Conservation (phyloP, 2,888 invertebrate species). For the Muschampia staudingeri region DNA sequence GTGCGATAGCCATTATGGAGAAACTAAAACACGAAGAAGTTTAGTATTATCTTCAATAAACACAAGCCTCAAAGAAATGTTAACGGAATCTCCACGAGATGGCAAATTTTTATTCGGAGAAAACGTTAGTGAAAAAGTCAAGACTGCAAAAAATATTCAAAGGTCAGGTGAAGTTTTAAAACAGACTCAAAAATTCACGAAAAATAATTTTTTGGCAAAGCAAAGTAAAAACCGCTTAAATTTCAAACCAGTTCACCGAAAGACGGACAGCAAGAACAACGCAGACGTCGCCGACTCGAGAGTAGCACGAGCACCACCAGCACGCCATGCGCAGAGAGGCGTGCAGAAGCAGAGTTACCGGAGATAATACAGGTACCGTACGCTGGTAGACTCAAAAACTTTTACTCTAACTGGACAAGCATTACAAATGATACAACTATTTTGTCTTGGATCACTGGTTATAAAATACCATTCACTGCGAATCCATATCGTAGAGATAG, state of each 20-base stretch:
- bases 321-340: no score
- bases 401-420: constrained; percentile 31
- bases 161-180: constrained; percentile 7
- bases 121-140: constrained; percentile 21
- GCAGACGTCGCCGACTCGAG: background rate
- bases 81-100: background rate
- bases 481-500: background rate
- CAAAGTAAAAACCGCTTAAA: constrained; percentile 16
- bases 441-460: constrained; percentile 15
- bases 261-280: constrained; percentile 9
- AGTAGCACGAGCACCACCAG: background rate
- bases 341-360: no score
- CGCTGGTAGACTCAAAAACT: constrained; percentile 44
- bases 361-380: background rate
- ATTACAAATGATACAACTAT: background rate
- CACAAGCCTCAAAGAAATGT: background rate
- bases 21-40: constrained; percentile 25
- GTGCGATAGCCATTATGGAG: constrained; percentile 16
- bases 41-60: constrained; percentile 10
- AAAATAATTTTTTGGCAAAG: background rate
- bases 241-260: constrained; percentile 18
- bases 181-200: background rate
- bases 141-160: constrained; percentile 19
- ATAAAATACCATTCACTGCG: constrained; percentile 13
- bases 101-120: constrained; percentile 14